These are phyloP conservation scores for Peromyscus melanophrys DNA, from an alignment of 2,797 vertebrate species.

Conservation along the genomic window DNA sequence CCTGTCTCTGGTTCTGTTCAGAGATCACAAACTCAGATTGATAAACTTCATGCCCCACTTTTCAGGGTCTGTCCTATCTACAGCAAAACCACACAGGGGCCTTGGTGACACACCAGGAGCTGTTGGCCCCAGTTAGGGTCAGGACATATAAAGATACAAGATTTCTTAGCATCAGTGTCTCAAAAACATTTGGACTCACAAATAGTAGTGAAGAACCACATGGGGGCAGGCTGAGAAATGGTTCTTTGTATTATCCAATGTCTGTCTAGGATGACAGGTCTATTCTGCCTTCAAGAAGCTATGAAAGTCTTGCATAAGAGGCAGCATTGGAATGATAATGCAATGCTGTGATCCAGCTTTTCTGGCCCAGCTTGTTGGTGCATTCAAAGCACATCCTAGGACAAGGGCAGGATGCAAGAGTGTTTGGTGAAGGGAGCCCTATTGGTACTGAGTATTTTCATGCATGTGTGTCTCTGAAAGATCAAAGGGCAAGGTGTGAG, in stretches of 20 bases:
- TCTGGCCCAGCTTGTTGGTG: neutral
- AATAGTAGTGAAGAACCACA: neutral
- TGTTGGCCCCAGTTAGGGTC: neutral
- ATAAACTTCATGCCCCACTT: neutral
- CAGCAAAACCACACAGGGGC: neutral
- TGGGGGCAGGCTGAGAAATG: no score
- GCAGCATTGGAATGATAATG: neutral
- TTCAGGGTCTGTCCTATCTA: neutral
- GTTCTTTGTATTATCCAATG: neutral
- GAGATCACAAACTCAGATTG: neutral
- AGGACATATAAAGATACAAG: no score
- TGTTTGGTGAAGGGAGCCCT: neutral
- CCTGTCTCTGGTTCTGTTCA: neutral
- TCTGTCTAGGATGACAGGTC: neutral
- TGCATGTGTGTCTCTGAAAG: neutral
- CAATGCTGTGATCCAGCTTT: neutral
- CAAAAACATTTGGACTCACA: neutral
- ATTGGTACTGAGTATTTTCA: neutral
- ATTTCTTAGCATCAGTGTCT: neutral
- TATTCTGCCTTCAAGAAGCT: neutral
- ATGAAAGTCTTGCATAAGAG: neutral
- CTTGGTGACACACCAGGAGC: neutral
- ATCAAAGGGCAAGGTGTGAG: neutral
- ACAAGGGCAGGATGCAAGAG: neutral
- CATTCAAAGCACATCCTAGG: neutral